Conservation (phyloP, 1,140 invertebrate genomes). For the Trissolcus basalis region DNA sequence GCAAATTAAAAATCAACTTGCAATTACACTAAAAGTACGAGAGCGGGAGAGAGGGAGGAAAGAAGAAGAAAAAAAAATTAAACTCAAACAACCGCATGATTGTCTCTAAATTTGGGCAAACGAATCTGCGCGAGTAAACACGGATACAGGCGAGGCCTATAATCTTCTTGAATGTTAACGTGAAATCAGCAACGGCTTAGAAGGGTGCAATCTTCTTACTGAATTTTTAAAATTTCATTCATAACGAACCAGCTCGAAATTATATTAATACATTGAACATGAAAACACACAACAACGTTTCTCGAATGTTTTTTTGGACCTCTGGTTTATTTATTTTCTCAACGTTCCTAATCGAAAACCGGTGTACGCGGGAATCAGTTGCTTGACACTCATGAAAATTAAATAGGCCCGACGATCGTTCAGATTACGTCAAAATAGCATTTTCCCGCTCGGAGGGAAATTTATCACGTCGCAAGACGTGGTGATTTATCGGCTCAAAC, state of each 20-base stretch:
- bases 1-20: too few species aligned
- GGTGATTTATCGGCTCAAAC: constrained; percentile 24
- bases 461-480: constrained; percentile 13
- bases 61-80: not conserved
- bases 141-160: constrained; percentile 30
- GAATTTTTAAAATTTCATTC: constrained; percentile 38
- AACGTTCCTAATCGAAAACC: constrained; percentile 27
- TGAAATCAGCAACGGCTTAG: constrained; percentile 42
- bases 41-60: too few species aligned
- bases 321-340: not conserved
- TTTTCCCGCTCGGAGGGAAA: constrained; percentile 16
- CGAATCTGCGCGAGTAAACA: constrained; percentile 27
- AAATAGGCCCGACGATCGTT: constrained; percentile 18
- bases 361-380: constrained; percentile 20
- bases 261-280: constrained; percentile 25
- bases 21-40: too few species aligned
- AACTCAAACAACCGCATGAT: constrained; percentile 24
- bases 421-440: constrained; percentile 28
- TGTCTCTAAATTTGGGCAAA: constrained; percentile 38
- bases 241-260: constrained; percentile 16
- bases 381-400: constrained; percentile 26
- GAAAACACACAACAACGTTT: constrained; percentile 8
- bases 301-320: not conserved
- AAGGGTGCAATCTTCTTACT: constrained; percentile 31
- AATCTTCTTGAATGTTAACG: constrained; percentile 43